These are phyloP conservation scores for Plecotus auritus DNA, from an alignment of 2,113 vertebrate species.

Conservation along the genomic window DNA sequence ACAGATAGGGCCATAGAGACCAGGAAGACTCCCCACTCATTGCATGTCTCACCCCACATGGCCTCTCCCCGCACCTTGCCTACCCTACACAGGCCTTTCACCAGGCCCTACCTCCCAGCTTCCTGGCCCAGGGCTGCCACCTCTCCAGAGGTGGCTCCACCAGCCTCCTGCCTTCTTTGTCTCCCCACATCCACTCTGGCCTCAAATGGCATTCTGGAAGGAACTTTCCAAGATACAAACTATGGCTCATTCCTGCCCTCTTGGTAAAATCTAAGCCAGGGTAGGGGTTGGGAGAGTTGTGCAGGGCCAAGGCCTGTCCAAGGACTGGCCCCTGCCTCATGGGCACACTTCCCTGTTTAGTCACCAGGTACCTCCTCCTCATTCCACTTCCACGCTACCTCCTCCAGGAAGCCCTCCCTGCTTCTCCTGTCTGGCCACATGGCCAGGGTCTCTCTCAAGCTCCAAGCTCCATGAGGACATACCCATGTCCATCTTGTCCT, in stretches of 20 bases:
- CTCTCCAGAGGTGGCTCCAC: not conserved
- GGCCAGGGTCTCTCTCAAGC: not conserved
- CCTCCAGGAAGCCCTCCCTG: not conserved
- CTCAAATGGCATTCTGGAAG: not conserved
- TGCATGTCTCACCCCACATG: not conserved
- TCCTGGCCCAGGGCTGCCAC: not conserved
- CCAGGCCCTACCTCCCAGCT: not conserved
- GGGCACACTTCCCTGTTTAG: not conserved
- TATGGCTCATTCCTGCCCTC: not conserved
- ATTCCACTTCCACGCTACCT: not conserved
- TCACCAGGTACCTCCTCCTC: not conserved
- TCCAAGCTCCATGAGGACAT: not conserved
- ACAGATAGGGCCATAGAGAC: rapidly evolving
- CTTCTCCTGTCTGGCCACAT: not conserved
- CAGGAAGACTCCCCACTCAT: too few species aligned
- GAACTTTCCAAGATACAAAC: not conserved
- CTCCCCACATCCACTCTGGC: not conserved
- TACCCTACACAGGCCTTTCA: not conserved
- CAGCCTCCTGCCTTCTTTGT: not conserved
- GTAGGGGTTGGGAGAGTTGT: not conserved
- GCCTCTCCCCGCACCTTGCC: not conserved
- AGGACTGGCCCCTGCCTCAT: rapidly evolving
- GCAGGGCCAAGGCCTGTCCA: not conserved
- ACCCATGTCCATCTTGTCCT: too few species aligned
- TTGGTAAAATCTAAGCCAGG: not conserved